phyloP scores from a whole-genome alignment of 1,140 invertebrate species.

The Sitodiplosis mosellana region DNA sequence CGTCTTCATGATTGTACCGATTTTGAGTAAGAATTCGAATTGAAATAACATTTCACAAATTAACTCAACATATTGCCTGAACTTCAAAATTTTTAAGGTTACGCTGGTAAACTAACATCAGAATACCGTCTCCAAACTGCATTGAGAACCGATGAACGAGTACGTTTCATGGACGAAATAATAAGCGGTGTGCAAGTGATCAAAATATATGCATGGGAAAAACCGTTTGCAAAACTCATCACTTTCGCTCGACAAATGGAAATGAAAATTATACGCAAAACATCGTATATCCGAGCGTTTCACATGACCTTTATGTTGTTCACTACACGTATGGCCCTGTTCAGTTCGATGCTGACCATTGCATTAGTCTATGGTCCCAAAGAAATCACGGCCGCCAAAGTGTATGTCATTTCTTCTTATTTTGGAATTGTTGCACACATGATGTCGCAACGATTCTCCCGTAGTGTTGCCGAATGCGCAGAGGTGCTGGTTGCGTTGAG shows the following conservation, averaged over 20 bases:
- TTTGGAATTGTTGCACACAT: slow-evolving; percentile 42
- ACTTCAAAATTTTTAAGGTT: slow-evolving; percentile 32
- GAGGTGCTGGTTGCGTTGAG: slow-evolving; percentile 39
- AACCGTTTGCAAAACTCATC: slow-evolving; percentile 42
- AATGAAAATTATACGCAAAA: slow-evolving; percentile 37
- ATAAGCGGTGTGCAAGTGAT: slow-evolving; percentile 45
- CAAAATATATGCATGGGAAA: slow-evolving; percentile 79
- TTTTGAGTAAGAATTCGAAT: slow-evolving; percentile 29
- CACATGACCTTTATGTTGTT: slow-evolving; percentile 55
- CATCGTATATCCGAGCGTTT: slow-evolving; percentile 48
- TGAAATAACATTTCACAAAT: too few relatives aligned
- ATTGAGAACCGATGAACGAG: slow-evolving; percentile 50
- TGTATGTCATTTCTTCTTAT: slow-evolving; percentile 45
- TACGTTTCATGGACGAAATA: slow-evolving; percentile 63
- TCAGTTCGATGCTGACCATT: slow-evolving; percentile 40
- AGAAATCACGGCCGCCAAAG: slow-evolving; percentile 35
- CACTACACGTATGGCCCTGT: slow-evolving; percentile 45
- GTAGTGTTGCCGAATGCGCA: slow-evolving; percentile 41
- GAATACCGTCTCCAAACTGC: slow-evolving; percentile 42
- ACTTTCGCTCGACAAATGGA: slow-evolving; percentile 37
- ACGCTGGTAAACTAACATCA: slow-evolving; percentile 44
- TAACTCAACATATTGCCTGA: too few relatives aligned
- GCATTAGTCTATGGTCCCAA: slow-evolving; percentile 27
- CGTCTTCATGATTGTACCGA: slow-evolving; percentile 36
- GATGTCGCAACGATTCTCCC: slow-evolving; percentile 49